Evolutionary conservation across 1,140 invertebrate species (phyloP).

Genomic region (Psilanteris sp.): DNA sequence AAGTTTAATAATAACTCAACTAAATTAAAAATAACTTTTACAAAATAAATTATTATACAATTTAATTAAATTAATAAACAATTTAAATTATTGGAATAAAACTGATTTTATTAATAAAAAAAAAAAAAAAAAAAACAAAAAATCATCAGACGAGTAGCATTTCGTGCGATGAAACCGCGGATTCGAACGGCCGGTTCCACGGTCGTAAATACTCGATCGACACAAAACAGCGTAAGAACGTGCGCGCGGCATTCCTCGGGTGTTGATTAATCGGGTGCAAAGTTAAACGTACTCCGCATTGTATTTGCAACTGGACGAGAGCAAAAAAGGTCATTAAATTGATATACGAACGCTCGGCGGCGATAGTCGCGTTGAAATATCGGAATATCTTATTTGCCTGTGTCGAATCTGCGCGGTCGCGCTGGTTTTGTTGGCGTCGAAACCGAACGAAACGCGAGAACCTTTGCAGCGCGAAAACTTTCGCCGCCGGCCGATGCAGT

Average conservation of each 20-base stretch:
- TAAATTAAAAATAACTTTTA: too few species aligned
- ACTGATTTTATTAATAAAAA: too few species aligned
- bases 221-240: conserved; percentile 2
- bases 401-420: conserved; percentile 11
- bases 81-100: too few species aligned
- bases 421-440: conserved; percentile 19
- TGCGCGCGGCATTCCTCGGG: conserved; percentile 14
- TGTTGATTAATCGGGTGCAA: conserved; percentile 65
- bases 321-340: conserved; percentile 69
- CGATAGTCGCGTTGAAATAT: conserved; percentile 65
- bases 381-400: conserved; percentile 38
- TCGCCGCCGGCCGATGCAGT: neutral
- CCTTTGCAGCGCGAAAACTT: conserved; percentile 20
- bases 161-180: too few species aligned
- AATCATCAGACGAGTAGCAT: too few species aligned
- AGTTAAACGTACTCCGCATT: conserved; percentile 63
- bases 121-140: too few species aligned
- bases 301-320: conserved; percentile 49
- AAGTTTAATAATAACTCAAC: too few species aligned
- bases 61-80: too few species aligned
- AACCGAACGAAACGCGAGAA: conserved; percentile 31
- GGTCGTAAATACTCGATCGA: conserved; percentile 7
- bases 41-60: too few species aligned
- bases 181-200: neutral
- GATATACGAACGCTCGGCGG: conserved; percentile 60